Evolutionary conservation across 2,888 invertebrate genomes (phyloP).

Genomic region (Nycteola revayana): DNA sequence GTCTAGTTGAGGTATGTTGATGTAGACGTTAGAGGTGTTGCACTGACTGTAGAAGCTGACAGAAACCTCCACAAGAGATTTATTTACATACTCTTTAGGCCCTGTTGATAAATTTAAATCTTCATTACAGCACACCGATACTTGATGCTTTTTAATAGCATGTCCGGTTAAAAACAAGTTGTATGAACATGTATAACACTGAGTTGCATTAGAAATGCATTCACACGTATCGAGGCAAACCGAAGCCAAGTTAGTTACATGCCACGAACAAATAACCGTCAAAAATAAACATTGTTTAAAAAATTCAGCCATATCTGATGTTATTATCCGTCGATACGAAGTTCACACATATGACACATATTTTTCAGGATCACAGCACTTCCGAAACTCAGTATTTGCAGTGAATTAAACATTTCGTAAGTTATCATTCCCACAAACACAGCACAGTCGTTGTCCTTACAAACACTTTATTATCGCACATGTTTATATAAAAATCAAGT

Average conservation of each 20-base stretch:
- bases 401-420: slow-evolving; percentile 58
- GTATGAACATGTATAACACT: slow-evolving; percentile 61
- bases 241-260: slow-evolving; percentile 55
- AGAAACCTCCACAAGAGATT: slow-evolving; percentile 54
- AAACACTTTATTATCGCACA: slow-evolving; percentile 49
- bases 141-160: slow-evolving; percentile 41
- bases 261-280: slow-evolving; percentile 60
- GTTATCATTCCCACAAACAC: slow-evolving; percentile 57
- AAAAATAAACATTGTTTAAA: slow-evolving; percentile 59
- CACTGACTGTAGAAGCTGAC: slow-evolving; percentile 48
- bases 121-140: slow-evolving; percentile 58
- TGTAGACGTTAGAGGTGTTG: slow-evolving; percentile 49
- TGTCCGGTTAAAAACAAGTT: slow-evolving; percentile 60
- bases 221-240: slow-evolving; percentile 56
- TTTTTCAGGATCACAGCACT: slow-evolving; percentile 52
- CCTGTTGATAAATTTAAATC: slow-evolving; percentile 40
- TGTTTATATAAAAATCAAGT: slow-evolving; percentile 23
- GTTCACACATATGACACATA: slow-evolving; percentile 50
- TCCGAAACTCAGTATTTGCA: slow-evolving; percentile 40
- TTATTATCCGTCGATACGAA: slow-evolving; percentile 33
- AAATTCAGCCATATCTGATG: slow-evolving; percentile 63
- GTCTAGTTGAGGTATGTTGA: slow-evolving; percentile 53
- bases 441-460: slow-evolving; percentile 44
- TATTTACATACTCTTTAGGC: slow-evolving; percentile 52
- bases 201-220: slow-evolving; percentile 47